phyloP scores from a whole-genome alignment of 2,113 vertebrate species.

The Montifringilla adamsi region DNA sequence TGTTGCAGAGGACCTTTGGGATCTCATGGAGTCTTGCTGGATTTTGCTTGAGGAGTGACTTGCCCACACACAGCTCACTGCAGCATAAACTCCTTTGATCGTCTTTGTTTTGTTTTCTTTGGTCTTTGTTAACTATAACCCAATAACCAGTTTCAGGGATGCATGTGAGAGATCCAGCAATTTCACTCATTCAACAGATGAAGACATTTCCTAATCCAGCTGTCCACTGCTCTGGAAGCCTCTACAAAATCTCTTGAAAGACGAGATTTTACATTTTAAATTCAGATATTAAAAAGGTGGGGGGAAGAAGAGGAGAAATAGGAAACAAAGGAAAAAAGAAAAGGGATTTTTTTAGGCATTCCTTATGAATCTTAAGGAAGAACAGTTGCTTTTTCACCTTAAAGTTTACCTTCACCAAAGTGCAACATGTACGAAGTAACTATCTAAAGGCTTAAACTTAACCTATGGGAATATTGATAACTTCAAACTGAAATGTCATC shows the following conservation, averaged over 20 bases:
- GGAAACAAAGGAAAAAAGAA: neutral
- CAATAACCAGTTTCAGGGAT: neutral
- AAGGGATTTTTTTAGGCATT: neutral
- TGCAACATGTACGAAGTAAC: neutral
- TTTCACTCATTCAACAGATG: neutral
- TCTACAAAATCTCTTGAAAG: neutral
- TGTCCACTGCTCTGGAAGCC: neutral
- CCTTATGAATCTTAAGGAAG: neutral
- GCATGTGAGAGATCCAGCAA: neutral
- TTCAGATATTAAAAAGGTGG: neutral
- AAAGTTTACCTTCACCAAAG: neutral
- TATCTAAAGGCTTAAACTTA: neutral
- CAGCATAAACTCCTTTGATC: neutral
- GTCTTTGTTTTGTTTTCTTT: neutral
- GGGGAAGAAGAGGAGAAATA: accelerated
- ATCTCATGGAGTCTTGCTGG: neutral
- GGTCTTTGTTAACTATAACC: neutral
- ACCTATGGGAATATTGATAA: neutral
- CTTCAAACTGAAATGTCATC: neutral
- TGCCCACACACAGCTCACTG: neutral
- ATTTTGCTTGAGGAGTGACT: neutral
- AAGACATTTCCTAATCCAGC: neutral
- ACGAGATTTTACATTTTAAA: neutral
- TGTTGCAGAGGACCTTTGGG: neutral
- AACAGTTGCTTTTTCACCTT: neutral